These are phyloP conservation scores for Rhodeus uyekii DNA, from an alignment of 2,797 vertebrate genomes.

Conservation along the genomic window DNA sequence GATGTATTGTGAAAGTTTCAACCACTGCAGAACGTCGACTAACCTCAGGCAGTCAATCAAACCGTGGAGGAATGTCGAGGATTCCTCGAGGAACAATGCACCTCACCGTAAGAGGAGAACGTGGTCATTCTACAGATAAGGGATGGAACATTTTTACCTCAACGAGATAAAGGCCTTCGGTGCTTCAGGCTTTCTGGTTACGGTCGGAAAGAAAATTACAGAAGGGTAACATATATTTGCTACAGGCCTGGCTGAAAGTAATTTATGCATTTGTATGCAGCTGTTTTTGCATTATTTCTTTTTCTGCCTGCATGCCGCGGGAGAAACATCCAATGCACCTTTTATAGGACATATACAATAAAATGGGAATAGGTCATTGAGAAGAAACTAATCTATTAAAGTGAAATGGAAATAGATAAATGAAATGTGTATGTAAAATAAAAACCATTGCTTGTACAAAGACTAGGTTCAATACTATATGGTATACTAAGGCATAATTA, in stretches of 20 bases:
- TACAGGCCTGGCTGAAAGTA: constrained; percentile 23
- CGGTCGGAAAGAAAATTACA: constrained; percentile 17
- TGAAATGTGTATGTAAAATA: not conserved
- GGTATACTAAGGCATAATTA: not conserved
- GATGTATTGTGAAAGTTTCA: not conserved
- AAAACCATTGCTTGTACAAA: too few species aligned
- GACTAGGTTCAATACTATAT: not conserved
- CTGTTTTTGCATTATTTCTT: constrained; percentile 32
- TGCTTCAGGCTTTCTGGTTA: constrained; percentile 30
- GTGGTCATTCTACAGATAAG: constrained; percentile 45
- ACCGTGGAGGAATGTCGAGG: constrained; percentile 14
- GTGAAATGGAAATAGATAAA: not conserved
- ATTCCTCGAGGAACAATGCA: constrained; percentile 32
- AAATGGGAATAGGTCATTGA: constrained; percentile 1
- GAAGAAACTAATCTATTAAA: not conserved
- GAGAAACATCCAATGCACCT: constrained; percentile 14
- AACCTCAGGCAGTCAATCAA: constrained; percentile 17
- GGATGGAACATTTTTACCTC: constrained; percentile 29
- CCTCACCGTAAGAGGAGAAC: constrained; percentile 28
- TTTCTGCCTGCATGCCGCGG: not conserved
- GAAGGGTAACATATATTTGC: constrained; percentile 22
- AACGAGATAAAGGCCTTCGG: constrained; percentile 23
- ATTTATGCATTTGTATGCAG: constrained; percentile 35
- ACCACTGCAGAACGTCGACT: not conserved
- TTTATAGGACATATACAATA: constrained; percentile 4